A percentile compares a stretch with the other conserved stretches of the same genome.
phyloP scores from a whole-genome alignment of 1,140 invertebrate species.

The Archegozetes longisetosus region DNA sequence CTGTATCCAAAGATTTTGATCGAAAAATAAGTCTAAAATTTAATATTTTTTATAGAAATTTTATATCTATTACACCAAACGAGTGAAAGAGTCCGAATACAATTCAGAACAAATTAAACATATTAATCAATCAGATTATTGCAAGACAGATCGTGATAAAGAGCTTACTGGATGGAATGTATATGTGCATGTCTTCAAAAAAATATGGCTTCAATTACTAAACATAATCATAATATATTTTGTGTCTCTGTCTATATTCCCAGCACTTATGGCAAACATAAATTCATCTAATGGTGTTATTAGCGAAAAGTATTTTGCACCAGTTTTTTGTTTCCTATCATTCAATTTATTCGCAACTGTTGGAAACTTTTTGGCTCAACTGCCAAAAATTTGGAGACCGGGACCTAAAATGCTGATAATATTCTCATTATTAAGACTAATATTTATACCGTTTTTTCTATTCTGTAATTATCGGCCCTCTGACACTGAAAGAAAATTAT shows the following conservation, averaged over 20 bases:
- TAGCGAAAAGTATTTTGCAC: conserved; percentile 42
- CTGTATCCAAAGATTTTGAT: too few species aligned
- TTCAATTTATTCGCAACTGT: conserved; percentile 88
- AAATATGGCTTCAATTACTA: conserved; percentile 59
- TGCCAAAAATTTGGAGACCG: conserved; percentile 60
- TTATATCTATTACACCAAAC: too few species aligned
- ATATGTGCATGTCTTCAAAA: conserved; percentile 8
- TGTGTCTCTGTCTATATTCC: conserved; percentile 76
- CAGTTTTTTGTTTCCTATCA: conserved; percentile 73
- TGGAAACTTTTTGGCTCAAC: conserved; percentile 67
- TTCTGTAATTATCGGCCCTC: conserved; percentile 63
- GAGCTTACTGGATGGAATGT: too few species aligned
- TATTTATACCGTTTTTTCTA: conserved; percentile 76
- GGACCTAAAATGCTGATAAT: conserved; percentile 57
- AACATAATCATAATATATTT: conserved; percentile 91
- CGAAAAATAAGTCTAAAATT: too few species aligned
- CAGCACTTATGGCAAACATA: conserved; percentile 61
- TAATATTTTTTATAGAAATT: too few species aligned
- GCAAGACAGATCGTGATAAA: too few species aligned
- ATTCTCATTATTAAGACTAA: conserved; percentile 54
- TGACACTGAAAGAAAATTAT: conserved; percentile 41
- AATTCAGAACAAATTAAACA: too few species aligned
- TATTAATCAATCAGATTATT: too few species aligned
- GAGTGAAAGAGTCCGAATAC: too few species aligned
- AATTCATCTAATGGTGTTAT: conserved; percentile 4